Conservation (phyloP, 2,888 invertebrate genomes). For the Chaetogeoica ovagalla region DNA sequence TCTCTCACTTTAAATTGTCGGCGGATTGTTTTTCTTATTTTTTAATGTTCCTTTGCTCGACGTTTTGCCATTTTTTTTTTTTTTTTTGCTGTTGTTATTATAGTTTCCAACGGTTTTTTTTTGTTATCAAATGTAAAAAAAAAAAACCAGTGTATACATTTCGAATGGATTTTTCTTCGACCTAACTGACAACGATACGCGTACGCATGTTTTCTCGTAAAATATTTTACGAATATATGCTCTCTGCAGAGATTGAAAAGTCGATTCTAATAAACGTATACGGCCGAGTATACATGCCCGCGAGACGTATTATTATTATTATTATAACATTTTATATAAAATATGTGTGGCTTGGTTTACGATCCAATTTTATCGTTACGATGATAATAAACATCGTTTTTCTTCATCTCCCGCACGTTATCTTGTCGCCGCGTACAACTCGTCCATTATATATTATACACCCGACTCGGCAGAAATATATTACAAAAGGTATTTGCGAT, state of each 20-base stretch:
- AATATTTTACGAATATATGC: too few relatives aligned
- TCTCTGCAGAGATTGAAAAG: not conserved
- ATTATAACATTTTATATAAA: not conserved
- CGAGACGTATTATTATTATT: not conserved
- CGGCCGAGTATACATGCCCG: not conserved
- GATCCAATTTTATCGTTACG: slow-evolving; percentile 27
- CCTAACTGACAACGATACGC: too few relatives aligned
- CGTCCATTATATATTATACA: not conserved
- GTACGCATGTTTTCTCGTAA: too few relatives aligned
- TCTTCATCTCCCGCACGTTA: not conserved
- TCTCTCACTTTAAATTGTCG: too few relatives aligned
- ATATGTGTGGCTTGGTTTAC: slow-evolving; percentile 15
- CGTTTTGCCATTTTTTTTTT: too few relatives aligned
- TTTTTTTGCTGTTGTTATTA: too few relatives aligned
- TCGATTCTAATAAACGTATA: not conserved
- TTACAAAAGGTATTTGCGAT: not conserved
- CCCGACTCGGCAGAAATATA: not conserved
- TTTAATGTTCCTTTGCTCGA: too few relatives aligned
- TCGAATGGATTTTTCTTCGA: too few relatives aligned
- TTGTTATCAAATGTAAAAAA: too few relatives aligned
- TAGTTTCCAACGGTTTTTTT: too few relatives aligned
- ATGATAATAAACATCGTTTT: slow-evolving; percentile 12
- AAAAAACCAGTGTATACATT: too few relatives aligned
- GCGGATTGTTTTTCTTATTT: too few relatives aligned
- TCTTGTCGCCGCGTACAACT: not conserved